Conservation (phyloP, 2,113 vertebrate species). For the Scalopus aquaticus region DNA sequence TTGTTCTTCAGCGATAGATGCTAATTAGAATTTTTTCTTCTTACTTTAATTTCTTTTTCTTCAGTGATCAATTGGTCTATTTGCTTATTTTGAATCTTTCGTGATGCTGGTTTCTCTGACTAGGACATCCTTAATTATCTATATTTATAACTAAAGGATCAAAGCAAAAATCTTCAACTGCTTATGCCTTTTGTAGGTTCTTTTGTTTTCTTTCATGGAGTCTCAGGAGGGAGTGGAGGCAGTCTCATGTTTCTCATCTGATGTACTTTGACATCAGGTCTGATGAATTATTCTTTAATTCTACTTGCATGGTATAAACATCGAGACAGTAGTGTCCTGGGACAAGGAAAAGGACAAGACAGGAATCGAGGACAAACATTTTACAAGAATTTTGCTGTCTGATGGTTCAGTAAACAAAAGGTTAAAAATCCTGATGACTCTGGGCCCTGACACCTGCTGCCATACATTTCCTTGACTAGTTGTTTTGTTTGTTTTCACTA, state of each 20-base stretch:
- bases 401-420: no score
- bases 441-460: no score
- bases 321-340: no score
- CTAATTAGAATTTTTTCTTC: not conserved
- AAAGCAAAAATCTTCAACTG: not conserved
- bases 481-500: no score
- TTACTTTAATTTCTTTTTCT: conserved; percentile 27
- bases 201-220: not conserved
- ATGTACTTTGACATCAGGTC: not conserved
- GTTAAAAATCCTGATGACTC: no score
- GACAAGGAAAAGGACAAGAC: no score
- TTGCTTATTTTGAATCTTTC: not conserved
- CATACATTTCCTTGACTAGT: no score
- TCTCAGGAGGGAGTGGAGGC: not conserved
- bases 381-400: no score
- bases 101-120: not conserved
- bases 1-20: not conserved
- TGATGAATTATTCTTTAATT: not conserved
- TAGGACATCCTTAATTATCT: not conserved
- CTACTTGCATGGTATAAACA: not conserved
- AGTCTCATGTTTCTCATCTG: not conserved
- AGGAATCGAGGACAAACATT: no score
- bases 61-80: not conserved
- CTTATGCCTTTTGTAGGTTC: not conserved
- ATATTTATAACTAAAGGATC: not conserved